Evolutionary conservation across 37 sponge, comb jelly and placozoan genomes (phyloP).

Genomic region (Ianthella basta): DNA sequence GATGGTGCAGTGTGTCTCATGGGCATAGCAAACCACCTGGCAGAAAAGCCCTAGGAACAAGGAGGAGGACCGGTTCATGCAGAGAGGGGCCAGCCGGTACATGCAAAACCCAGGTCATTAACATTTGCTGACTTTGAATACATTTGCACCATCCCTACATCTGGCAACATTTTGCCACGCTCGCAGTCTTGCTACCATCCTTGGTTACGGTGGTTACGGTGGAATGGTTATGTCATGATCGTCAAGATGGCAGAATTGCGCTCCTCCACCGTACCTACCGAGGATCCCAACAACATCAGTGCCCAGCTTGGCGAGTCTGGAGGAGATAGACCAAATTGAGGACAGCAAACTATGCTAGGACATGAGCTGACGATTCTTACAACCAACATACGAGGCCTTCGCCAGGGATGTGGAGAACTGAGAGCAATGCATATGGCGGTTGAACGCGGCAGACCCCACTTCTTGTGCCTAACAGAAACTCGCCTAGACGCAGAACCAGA

Average conservation of each 20-base stretch:
- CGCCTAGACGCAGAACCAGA: constrained; percentile 19
- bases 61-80: too few relatives aligned
- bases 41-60: too few relatives aligned
- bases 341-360: not conserved
- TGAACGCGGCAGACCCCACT: constrained; percentile 18
- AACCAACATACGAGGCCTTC: constrained; percentile 10
- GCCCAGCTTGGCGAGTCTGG: constrained; percentile 23
- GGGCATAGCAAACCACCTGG: too few relatives aligned
- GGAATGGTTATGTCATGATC: too few relatives aligned
- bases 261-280: not conserved
- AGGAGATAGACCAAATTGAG: constrained; percentile 4
- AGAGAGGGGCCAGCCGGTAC: too few relatives aligned
- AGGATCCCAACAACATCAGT: constrained; percentile 19
- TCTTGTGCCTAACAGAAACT: constrained; percentile 24
- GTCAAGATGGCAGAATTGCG: constrained; percentile 14
- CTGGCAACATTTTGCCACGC: too few relatives aligned
- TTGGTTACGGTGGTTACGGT: too few relatives aligned
- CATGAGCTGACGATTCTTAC: not conserved
- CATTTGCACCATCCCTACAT: too few relatives aligned
- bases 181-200: too few relatives aligned
- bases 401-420: constrained; percentile 34
- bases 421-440: constrained; percentile 13
- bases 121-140: too few relatives aligned
- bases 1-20: too few relatives aligned
- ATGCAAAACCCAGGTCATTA: too few relatives aligned